phyloP scores from a whole-genome alignment of 2,113 vertebrate species.

The Nannobrachium achirus region DNA sequence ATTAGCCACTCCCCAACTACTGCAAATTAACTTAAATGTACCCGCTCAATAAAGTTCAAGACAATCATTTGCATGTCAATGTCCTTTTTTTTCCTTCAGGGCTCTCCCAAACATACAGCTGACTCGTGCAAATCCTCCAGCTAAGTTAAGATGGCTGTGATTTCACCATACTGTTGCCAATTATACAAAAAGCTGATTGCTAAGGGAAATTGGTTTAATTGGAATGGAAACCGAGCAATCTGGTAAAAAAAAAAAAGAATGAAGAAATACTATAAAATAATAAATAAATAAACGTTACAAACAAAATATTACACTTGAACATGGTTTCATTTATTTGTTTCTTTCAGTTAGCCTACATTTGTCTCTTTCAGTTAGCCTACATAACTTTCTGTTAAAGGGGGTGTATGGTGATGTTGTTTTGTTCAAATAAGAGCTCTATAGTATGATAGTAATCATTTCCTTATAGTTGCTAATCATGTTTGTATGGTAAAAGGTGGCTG shows the following conservation, averaged over 20 bases:
- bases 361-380: no score
- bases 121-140: conserved; percentile 62
- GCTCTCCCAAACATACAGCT: conserved; percentile 74
- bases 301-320: background rate
- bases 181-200: conserved; percentile 64
- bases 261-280: background rate
- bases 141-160: conserved; percentile 43
- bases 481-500: no score
- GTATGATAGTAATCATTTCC: no score
- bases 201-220: conserved; percentile 24
- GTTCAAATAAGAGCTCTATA: no score
- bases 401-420: no score
- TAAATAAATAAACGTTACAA: no score
- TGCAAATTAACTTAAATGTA: conserved; percentile 84
- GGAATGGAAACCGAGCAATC: conserved; percentile 33
- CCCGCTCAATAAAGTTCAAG: conserved; percentile 80
- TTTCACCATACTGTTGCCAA: conserved; percentile 57
- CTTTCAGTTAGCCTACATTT: no score
- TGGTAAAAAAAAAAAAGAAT: conserved; percentile 7
- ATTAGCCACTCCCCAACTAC: conserved; percentile 80
- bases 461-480: no score
- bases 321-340: background rate
- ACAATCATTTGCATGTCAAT: conserved; percentile 82
- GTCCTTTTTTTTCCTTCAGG: conserved; percentile 68
- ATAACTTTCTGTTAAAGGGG: no score